These are phyloP conservation scores for Betta splendens DNA, from an alignment of 2,797 vertebrate species.

Conservation along the genomic window DNA sequence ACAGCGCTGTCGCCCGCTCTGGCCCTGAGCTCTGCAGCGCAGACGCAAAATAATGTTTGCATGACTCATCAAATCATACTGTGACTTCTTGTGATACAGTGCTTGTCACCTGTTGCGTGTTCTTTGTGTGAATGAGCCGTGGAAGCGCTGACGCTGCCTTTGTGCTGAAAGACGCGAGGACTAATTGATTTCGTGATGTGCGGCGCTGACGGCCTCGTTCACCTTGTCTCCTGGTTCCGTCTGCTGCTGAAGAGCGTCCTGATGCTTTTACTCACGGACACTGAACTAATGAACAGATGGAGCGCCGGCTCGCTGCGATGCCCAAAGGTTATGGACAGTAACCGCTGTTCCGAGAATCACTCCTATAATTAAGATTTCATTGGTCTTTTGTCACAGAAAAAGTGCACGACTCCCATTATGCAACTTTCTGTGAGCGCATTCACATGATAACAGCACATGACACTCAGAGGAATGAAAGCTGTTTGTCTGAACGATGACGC, in stretches of 20 bases:
- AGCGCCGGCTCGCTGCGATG: neutral
- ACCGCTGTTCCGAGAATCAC: neutral
- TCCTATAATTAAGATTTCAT: neutral
- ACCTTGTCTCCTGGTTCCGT: neutral
- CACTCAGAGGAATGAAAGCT: conserved; percentile 31
- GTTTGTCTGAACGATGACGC: conserved; percentile 40
- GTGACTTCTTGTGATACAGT: neutral
- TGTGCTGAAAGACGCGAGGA: conserved; percentile 9
- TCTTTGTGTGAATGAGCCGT: neutral
- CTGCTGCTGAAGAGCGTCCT: conserved; percentile 1
- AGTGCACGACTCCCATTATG: conserved; percentile 3
- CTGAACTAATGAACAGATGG: conserved; percentile 16
- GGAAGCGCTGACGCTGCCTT: conserved; percentile 3
- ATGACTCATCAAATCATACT: conserved; percentile 19
- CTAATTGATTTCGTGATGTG: conserved; percentile 24
- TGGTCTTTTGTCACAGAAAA: conserved; percentile 15
- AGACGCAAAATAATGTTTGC: conserved; percentile 14
- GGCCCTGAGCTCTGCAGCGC: too few relatives aligned
- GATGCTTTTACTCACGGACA: conserved; percentile 6
- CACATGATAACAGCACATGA: conserved; percentile 27
- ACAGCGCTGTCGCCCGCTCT: conserved; percentile 48
- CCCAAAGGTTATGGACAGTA: neutral
- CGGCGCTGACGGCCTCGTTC: conserved; percentile 3
- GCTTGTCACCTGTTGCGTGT: neutral
- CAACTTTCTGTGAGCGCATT: conserved; percentile 3